Conservation (phyloP, 1,140 invertebrate genomes). For the Drosophila nebulosa region DNA sequence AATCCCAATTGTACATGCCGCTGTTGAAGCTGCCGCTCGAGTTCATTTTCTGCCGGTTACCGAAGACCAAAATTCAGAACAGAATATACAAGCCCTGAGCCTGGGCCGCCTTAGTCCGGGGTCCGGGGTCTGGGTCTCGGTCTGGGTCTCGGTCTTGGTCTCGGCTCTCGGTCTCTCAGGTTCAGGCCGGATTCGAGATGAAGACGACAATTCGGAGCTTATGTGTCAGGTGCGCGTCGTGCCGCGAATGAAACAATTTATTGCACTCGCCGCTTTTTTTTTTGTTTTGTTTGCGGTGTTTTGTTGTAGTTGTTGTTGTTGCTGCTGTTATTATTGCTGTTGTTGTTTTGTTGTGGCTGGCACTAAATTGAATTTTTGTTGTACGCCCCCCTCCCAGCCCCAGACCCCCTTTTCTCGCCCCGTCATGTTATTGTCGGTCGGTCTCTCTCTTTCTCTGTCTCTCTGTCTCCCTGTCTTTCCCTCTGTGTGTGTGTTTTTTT, state of each 20-base stretch:
- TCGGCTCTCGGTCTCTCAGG: no score
- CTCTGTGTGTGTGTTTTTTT: no score
- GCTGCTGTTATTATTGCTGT: constrained; percentile 12
- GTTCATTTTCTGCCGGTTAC: neutral
- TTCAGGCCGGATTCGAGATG: constrained; percentile 24
- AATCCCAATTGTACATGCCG: constrained; percentile 41
- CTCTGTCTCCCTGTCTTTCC: no score
- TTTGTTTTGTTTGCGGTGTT: constrained; percentile 22
- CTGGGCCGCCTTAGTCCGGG: no score
- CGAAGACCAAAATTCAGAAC: no score
- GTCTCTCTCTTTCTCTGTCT: no score
- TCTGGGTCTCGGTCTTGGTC: no score
- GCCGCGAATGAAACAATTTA: constrained; percentile 74
- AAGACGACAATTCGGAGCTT: constrained; percentile 72
- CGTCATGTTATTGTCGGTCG: neutral
- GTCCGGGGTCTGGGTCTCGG: no score
- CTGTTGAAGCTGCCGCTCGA: constrained; percentile 8
- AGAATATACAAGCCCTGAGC: no score
- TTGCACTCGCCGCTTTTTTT: constrained; percentile 55
- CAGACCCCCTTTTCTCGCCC: neutral
- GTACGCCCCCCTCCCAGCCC: neutral
- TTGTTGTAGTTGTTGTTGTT: constrained; percentile 8
- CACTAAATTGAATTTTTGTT: constrained; percentile 62
- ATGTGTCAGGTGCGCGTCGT: constrained; percentile 70
- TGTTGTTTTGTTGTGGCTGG: constrained; percentile 43